Base-by-base conservation (phyloP, 2,888 invertebrate genomes). In the Pandemis heparana region DNA sequence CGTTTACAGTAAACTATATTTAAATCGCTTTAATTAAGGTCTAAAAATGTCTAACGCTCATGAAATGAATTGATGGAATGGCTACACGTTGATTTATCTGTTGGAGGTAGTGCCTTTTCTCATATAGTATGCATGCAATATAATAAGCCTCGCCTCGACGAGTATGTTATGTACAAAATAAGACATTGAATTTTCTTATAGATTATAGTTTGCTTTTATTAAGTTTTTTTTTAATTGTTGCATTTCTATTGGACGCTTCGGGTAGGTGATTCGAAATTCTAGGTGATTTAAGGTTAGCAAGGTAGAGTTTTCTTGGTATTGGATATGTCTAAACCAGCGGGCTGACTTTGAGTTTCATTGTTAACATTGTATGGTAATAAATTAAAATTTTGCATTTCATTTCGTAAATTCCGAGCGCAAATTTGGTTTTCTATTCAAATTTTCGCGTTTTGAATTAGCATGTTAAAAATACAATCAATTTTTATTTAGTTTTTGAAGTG, bases 81-180 rank as follows among this genome's bases (percentile, higher is more conserved):
- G 70, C 74, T 65, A 66, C 66, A 70, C 59, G 70, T 74, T 70
- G 39, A 61, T 66, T 74, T 73, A 73, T 73, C 76, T 73, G 75
- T 78, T 77, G 76, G 79, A 81, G 79, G 82, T 88, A 88, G 90
- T 90, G 89, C 88, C 88, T 89, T 88, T 85, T 83, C 80, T 76
- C 71, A 75, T 74, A 76, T 79, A 81, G 81, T 81, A 81, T 87
- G 86, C 85, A 86, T 87, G 87, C 85, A 85, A 56, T 87, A 87
- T 84, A 80, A 78, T 75, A 77, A 70, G 77, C 75, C 78, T 80
- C 80, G 77, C 75, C 78, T 80, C 80, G 56, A 56, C 56, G 56
- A 56, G 6, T 82, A 79, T 81, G 82, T 81, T 80, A 80, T 83
- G 75, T 78, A 76, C 74, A 74, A 77, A 72, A 67, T 72, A 78